phyloP scores from a whole-genome alignment of 2,797 vertebrate genomes.

The Sebastes trivittatus region DNA sequence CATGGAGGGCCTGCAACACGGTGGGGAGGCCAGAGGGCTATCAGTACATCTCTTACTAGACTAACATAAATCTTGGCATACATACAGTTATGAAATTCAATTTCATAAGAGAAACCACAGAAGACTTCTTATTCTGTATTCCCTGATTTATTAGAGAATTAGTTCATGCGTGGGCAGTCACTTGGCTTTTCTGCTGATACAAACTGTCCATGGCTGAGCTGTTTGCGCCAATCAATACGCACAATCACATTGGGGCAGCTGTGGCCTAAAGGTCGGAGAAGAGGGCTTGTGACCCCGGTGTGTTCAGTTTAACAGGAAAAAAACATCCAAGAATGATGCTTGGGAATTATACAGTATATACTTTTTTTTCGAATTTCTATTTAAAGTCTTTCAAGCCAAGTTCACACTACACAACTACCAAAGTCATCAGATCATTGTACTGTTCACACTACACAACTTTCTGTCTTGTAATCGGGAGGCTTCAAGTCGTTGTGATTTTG shows the following conservation, averaged over 20 bases:
- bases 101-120: background rate
- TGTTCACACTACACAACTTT: too few relatives aligned
- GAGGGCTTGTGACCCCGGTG: background rate
- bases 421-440: too few relatives aligned
- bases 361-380: background rate
- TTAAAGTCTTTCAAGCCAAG: background rate
- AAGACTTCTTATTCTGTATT: background rate
- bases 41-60: background rate
- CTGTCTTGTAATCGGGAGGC: too few relatives aligned
- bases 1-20: slow-evolving; percentile 85
- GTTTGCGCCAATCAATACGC: slow-evolving; percentile 4
- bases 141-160: background rate
- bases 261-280: background rate
- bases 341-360: background rate
- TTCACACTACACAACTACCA: too few relatives aligned
- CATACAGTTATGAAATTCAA: background rate
- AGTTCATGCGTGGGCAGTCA: background rate
- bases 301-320: background rate
- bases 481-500: too few relatives aligned
- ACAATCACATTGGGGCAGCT: background rate
- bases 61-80: background rate
- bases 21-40: background rate
- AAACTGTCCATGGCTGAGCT: background rate
- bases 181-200: background rate
- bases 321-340: background rate